Evolutionary conservation across 1,140 invertebrate species (phyloP).

Genomic region (Magallana ariakensis): DNA sequence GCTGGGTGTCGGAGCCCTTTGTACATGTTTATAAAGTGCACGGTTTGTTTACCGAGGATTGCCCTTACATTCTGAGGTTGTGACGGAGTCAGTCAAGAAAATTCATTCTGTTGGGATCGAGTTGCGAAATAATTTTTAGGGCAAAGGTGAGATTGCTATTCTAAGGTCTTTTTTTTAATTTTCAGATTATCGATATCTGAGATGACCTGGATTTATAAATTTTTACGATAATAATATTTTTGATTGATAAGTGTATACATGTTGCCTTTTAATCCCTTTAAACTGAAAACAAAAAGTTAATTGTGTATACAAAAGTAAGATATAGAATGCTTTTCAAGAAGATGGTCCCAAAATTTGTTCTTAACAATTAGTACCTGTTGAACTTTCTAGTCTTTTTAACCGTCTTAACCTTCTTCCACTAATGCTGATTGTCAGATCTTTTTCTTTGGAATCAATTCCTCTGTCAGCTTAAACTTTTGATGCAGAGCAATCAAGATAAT

Average conservation of each 20-base stretch:
- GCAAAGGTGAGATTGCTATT: neutral
- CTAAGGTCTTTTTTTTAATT: neutral
- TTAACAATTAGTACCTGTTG: neutral
- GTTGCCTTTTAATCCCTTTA: too few species aligned
- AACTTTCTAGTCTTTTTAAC: neutral
- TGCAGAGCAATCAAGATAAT: neutral
- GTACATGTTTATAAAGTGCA: constrained; percentile 11
- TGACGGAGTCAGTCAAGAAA: neutral
- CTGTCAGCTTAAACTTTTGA: neutral
- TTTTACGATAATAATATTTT: neutral
- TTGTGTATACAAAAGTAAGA: too few species aligned
- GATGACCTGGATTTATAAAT: neutral
- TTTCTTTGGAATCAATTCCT: neutral
- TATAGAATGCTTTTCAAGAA: too few species aligned
- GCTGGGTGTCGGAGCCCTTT: neutral
- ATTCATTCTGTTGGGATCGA: neutral
- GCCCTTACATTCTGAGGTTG: neutral
- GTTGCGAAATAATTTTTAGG: neutral
- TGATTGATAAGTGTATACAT: neutral
- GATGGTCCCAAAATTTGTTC: too few species aligned
- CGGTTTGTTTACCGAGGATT: neutral
- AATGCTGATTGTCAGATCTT: neutral
- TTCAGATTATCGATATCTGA: neutral
- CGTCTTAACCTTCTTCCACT: neutral
- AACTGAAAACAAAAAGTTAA: too few species aligned